Conservation (phyloP, 2,888 invertebrate species). For the Drosophila engyochracea region DNA sequence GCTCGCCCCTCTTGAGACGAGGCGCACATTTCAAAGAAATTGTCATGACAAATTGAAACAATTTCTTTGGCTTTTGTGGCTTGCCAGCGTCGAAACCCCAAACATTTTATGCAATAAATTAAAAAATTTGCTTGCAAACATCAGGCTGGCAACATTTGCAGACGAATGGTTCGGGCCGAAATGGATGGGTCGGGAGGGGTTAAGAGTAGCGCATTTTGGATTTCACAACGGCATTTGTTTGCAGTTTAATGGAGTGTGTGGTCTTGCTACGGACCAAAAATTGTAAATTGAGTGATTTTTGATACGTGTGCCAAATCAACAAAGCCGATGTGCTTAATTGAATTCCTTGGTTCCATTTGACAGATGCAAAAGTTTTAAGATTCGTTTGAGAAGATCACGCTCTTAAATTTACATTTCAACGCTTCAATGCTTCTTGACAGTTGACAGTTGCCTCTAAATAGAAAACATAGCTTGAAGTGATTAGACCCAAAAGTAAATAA, state of each 20-base stretch:
- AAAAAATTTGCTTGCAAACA: constrained; percentile 71
- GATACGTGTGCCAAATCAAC: constrained; percentile 44
- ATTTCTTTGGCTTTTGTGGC: constrained; percentile 79
- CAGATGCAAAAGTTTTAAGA: constrained; percentile 18
- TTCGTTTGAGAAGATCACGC: neutral
- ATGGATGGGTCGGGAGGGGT: neutral
- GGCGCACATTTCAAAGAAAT: constrained; percentile 70
- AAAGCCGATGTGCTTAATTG: constrained; percentile 46
- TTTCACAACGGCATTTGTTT: constrained; percentile 62
- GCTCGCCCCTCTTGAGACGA: constrained; percentile 9
- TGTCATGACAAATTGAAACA: constrained; percentile 81
- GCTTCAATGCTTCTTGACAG: neutral
- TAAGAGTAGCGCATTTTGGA: constrained; percentile 7
- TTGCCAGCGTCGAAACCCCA: constrained; percentile 56
- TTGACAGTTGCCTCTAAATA: neutral
- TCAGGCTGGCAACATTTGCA: constrained; percentile 26
- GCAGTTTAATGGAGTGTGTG: constrained; percentile 72
- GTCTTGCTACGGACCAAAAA: constrained; percentile 40
- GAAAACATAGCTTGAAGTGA: neutral
- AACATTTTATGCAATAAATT: constrained; percentile 78
- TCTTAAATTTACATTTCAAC: neutral
- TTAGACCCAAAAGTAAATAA: neutral
- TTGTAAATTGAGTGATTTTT: constrained; percentile 71
- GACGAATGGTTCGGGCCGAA: neutral
- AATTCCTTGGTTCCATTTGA: constrained; percentile 43